Conservation (phyloP, 2,888 invertebrate species). For the Archaeoteleia sp. region DNA sequence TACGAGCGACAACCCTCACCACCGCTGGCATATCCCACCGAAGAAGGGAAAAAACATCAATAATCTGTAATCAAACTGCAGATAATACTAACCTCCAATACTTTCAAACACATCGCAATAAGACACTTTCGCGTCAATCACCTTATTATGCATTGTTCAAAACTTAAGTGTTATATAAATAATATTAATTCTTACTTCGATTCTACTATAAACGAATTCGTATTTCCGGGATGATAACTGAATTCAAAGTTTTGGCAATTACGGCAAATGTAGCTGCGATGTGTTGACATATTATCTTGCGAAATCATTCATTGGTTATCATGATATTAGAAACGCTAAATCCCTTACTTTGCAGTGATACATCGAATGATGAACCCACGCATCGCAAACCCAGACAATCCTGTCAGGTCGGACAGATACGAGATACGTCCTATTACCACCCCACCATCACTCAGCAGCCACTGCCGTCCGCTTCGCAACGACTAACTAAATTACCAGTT, state of each 20-base stretch:
- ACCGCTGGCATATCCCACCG: conserved; percentile 66
- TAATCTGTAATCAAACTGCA: conserved; percentile 75
- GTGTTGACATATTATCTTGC: too few relatives aligned
- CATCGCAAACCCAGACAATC: conserved; percentile 74
- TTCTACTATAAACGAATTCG: too few relatives aligned
- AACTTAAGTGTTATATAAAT: conserved; percentile 8
- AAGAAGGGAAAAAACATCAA: conserved; percentile 73
- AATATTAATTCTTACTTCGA: too few relatives aligned
- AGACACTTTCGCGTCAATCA: conserved; percentile 58
- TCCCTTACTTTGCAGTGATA: conserved; percentile 61
- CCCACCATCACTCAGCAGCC: conserved; percentile 64
- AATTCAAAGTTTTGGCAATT: too few relatives aligned
- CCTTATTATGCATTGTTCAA: conserved; percentile 14
- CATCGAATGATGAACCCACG: conserved; percentile 73
- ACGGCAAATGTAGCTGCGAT: too few relatives aligned
- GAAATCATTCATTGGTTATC: conserved; percentile 43
- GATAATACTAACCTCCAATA: conserved; percentile 73
- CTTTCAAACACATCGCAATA: conserved; percentile 74
- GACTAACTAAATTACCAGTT: conserved; percentile 74
- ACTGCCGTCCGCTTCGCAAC: conserved; percentile 66
- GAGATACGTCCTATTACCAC: conserved; percentile 74
- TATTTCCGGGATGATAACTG: too few relatives aligned
- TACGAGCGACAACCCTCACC: conserved; percentile 69
- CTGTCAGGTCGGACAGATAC: conserved; percentile 72
- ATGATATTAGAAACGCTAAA: conserved; percentile 63